A percentile compares a stretch with the other conserved stretches of the same genome.
These are phyloP conservation scores for Lagria hirta DNA, from an alignment of 2,888 invertebrate species.

Conservation along the genomic window DNA sequence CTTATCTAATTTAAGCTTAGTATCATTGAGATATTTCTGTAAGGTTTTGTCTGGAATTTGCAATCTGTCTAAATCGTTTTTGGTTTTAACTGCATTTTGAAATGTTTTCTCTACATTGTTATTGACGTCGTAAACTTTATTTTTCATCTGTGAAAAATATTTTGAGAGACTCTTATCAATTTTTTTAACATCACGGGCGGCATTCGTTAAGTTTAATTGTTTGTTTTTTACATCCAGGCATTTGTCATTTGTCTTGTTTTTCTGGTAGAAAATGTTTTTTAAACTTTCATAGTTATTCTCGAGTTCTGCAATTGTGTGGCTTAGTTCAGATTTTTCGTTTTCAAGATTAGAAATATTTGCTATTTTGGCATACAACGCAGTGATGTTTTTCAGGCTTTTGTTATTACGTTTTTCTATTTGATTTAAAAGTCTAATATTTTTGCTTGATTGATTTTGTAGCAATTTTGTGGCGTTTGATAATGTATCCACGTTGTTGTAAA, in stretches of 20 bases:
- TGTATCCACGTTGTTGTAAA: too few relatives aligned
- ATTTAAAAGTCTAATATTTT: too few relatives aligned
- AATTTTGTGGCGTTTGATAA: too few relatives aligned
- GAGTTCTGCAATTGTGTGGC: too few relatives aligned
- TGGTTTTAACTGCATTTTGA: conserved; percentile 8
- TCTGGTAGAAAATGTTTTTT: conserved; percentile 1
- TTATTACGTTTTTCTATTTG: too few relatives aligned
- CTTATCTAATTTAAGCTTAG: conserved; percentile 6
- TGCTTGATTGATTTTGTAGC: too few relatives aligned
- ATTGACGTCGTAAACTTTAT: conserved; percentile 4
- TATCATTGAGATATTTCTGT: conserved; percentile 4
- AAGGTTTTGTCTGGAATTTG: conserved; percentile 10
- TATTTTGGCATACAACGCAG: too few relatives aligned
- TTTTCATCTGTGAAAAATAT: too few relatives aligned
- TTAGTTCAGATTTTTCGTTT: too few relatives aligned
- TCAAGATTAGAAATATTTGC: too few relatives aligned
- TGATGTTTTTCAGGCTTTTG: too few relatives aligned
- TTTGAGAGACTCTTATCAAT: neutral
- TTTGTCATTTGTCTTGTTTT: conserved; percentile 9
- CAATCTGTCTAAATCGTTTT: conserved; percentile 11
- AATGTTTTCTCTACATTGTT: conserved; percentile 1
- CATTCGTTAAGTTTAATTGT: conserved; percentile 6
- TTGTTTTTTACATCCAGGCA: conserved; percentile 6
- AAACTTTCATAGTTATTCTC: neutral
- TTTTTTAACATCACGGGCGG: neutral